Base-by-base conservation (phyloP, 2,888 invertebrate species). In the Hermodice carunculata region DNA sequence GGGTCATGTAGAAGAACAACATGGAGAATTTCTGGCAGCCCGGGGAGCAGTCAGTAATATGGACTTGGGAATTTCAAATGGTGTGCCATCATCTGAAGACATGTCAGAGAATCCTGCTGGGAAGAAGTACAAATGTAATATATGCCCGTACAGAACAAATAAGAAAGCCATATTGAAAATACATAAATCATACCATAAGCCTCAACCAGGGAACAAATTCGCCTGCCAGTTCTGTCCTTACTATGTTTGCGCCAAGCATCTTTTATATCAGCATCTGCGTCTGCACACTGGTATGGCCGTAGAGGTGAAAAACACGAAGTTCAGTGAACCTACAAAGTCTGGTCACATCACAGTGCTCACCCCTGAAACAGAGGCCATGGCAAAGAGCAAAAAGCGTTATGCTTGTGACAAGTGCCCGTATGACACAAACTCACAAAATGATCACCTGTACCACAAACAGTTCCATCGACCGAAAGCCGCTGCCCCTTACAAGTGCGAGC, bases 361-460 rank as follows among this genome's bases (percentile, higher is more conserved):
- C n/a, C n/a, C n/a, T n/a, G n/a, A n/a, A n/a, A n/a, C n/a, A n/a
- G n/a, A n/a, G n/a, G n/a, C n/a, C n/a, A n/a, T n/a, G n/a, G n/a
- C n/a, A n/a, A n/a, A n/a, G n/a, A n/a, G n/a, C n/a, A n/a, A n/a
- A n/a, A n/a, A 34, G 19, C 40, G 49, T 22, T 93, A 93, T 83
- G 90, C 90, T 80, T 95, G 95, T 81, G 89, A 90, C 4, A 90
- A 91, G 61, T 95, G 95, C 84, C 94, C 95, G 0, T 94, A 93
- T 82, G 92, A 92, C 73, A 93, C 93, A 42, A 93, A 94, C 81
- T 93, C 93, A 82, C 93, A 93, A 84, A 93, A 93, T 29, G 94
- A 94, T 84, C 94, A 91, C 85, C 90, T 92, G 81, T 94, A 94
- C 81, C 95, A 95, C 81, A 93, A 93, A 80, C 94, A 94, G 80